Evolutionary conservation across 35 echinoderm and acorn worm species (phyloP).

Genomic region (Diadema setosum): DNA sequence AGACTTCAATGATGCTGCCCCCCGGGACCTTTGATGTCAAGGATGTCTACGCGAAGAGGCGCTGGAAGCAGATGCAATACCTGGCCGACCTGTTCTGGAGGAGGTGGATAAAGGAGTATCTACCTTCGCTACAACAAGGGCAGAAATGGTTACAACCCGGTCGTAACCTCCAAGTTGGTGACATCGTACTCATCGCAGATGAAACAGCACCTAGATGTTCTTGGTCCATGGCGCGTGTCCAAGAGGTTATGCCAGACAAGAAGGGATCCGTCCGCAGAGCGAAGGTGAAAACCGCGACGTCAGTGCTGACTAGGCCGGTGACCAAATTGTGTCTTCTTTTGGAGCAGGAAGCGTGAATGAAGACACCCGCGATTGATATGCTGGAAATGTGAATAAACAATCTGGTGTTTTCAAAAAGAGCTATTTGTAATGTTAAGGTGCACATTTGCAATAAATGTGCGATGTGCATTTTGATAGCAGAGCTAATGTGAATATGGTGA

Average conservation of each 20-base stretch:
- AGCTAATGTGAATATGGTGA: too few relatives aligned
- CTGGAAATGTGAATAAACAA: too few relatives aligned
- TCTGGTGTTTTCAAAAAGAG: too few relatives aligned
- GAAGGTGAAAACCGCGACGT: too few relatives aligned
- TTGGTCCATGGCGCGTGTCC: neutral
- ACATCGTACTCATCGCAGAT: slow-evolving; percentile 15
- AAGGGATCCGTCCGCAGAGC: neutral
- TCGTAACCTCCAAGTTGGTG: neutral
- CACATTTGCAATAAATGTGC: too few relatives aligned
- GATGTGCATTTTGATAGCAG: too few relatives aligned
- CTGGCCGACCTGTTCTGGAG: neutral
- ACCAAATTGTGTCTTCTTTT: neutral
- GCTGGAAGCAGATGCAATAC: slow-evolving; percentile 28
- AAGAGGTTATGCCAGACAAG: neutral
- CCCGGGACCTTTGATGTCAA: neutral
- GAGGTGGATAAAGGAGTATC: neutral
- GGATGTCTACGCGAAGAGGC: neutral
- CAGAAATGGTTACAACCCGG: slow-evolving; percentile 3
- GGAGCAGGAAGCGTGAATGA: neutral
- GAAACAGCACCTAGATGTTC: neutral
- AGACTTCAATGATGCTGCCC: neutral
- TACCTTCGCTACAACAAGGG: neutral
- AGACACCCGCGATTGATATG: too few relatives aligned
- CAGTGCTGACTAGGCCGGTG: neutral
- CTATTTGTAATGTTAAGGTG: too few relatives aligned